Evolutionary conservation across 2,888 invertebrate species (phyloP).

Genomic region (Macrophya annulata): DNA sequence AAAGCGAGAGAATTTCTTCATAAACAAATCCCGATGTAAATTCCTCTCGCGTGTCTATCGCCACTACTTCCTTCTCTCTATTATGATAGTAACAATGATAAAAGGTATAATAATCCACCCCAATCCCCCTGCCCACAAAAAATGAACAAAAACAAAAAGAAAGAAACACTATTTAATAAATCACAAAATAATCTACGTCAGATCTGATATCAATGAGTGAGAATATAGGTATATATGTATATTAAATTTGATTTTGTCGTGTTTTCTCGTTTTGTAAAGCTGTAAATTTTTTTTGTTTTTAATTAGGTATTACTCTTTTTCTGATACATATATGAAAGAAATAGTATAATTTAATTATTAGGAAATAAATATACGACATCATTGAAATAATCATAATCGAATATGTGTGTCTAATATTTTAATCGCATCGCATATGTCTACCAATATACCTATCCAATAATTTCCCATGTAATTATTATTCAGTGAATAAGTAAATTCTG

Average conservation of each 20-base stretch:
- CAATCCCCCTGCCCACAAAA: background rate
- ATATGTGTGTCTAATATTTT: background rate
- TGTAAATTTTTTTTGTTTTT: background rate
- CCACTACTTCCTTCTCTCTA: background rate
- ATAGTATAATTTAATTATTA: background rate
- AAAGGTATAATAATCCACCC: background rate
- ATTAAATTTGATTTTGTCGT: background rate
- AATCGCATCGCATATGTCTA: no score
- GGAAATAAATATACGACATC: background rate
- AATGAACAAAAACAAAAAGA: background rate
- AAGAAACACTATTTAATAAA: background rate
- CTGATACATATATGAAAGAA: background rate
- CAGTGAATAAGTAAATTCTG: no score
- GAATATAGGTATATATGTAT: background rate
- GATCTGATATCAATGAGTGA: background rate
- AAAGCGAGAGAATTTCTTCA: constrained; percentile 61
- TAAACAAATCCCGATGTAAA: background rate
- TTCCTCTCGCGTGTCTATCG: background rate
- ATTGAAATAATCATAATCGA: background rate
- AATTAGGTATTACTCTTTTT: background rate
- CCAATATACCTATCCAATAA: background rate
- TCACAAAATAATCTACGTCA: background rate
- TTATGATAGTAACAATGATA: background rate
- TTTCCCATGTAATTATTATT: background rate
- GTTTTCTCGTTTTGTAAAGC: background rate